phyloP scores from a whole-genome alignment of 2,797 vertebrate species.

The Sphenopsis melanotis region DNA sequence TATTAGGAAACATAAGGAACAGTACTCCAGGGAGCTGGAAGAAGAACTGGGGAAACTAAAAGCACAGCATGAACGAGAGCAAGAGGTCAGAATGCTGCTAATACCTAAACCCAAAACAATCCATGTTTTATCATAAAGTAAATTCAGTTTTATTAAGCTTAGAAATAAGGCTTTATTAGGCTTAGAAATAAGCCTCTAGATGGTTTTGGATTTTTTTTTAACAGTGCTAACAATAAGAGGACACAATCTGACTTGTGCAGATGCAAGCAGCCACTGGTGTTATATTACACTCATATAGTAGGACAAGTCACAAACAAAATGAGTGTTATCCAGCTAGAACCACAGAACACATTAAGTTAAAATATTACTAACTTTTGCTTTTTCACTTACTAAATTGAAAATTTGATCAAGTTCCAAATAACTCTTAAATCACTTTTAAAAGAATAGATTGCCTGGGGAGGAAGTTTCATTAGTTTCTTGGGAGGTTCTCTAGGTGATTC shows the following conservation, averaged over 20 bases:
- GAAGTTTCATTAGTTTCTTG: neutral
- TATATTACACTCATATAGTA: neutral
- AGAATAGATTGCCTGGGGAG: neutral
- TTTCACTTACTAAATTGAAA: neutral
- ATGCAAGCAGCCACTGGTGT: neutral
- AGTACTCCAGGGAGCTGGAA: constrained; percentile 62
- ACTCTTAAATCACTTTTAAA: neutral
- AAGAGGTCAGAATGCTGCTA: constrained; percentile 65
- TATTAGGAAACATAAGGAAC: constrained; percentile 27
- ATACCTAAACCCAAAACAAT: neutral
- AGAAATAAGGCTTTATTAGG: too few species aligned
- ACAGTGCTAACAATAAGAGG: neutral
- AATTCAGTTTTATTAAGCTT: neutral
- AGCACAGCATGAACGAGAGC: constrained; percentile 68
- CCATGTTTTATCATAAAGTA: neutral
- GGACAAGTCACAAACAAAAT: neutral
- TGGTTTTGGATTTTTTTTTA: neutral
- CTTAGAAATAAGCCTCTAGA: neutral
- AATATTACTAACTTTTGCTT: neutral
- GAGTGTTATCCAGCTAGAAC: neutral
- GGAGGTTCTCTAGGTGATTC: neutral
- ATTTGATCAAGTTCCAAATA: neutral
- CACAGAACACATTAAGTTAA: neutral
- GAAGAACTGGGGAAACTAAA: constrained; percentile 40
- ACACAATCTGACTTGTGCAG: neutral